A percentile compares a stretch with the other conserved stretches of the same genome.
phyloP scores from a whole-genome alignment of 2,888 invertebrate species.

The Schizotus pectinicornis region DNA sequence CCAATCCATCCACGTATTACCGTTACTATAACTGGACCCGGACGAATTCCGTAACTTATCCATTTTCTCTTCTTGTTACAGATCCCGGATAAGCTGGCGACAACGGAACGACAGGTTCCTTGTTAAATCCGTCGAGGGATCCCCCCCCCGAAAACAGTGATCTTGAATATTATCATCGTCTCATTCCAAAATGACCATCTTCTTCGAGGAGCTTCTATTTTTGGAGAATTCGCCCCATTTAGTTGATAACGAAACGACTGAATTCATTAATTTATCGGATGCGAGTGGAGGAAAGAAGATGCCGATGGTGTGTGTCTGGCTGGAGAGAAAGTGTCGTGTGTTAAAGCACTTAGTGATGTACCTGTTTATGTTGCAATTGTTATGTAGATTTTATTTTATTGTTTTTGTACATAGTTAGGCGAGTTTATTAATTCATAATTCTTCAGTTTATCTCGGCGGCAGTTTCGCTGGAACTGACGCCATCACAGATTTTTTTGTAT shows the following conservation, averaged over 20 bases:
- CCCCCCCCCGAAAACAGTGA: slow-evolving; percentile 16
- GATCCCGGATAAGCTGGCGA: slow-evolving; percentile 69
- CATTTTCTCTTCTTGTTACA: slow-evolving; percentile 61
- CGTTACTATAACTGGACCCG: slow-evolving; percentile 21
- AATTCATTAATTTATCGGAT: slow-evolving; percentile 41
- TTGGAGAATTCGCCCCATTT: slow-evolving; percentile 28
- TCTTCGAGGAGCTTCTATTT: slow-evolving; percentile 15
- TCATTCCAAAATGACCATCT: slow-evolving; percentile 45
- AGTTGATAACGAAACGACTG: slow-evolving; percentile 42
- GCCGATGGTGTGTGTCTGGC: slow-evolving; percentile 30
- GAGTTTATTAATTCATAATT: slow-evolving; percentile 38
- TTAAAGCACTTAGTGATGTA: slow-evolving; percentile 54
- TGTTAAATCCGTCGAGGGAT: slow-evolving; percentile 26
- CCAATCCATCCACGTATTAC: slow-evolving; percentile 23
- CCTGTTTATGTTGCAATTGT: slow-evolving; percentile 60
- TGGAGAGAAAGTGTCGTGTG: slow-evolving; percentile 34
- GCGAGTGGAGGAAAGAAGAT: slow-evolving; percentile 26
- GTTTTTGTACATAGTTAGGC: slow-evolving; percentile 47
- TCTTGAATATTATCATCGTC: slow-evolving; percentile 39
- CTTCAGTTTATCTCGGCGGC: slow-evolving; percentile 31
- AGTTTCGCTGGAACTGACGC: slow-evolving; percentile 24
- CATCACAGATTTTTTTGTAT: slow-evolving; percentile 47
- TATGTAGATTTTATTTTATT: slow-evolving; percentile 57
- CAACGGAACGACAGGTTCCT: slow-evolving; percentile 62
- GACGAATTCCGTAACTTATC: slow-evolving; percentile 10